Conservation (phyloP, 2,113 vertebrate genomes). For the Daboia siamensis region DNA sequence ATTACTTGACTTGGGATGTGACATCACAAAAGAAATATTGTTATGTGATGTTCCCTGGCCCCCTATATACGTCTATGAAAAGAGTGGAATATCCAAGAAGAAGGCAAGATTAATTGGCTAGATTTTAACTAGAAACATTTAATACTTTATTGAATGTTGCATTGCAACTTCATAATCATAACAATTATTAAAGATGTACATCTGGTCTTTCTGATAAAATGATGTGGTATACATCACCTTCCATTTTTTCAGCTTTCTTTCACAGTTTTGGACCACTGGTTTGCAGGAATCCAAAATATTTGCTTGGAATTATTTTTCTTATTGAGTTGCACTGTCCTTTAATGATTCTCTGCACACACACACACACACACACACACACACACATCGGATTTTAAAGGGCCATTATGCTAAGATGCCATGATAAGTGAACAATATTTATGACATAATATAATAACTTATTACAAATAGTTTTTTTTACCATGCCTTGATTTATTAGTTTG, state of each 20-base stretch:
- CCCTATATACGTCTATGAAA: background rate
- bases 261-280: background rate
- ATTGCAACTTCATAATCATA: background rate
- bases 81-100: background rate
- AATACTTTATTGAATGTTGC: background rate
- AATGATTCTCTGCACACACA: background rate
- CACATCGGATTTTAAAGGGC: background rate
- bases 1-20: background rate
- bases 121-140: background rate
- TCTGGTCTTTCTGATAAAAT: background rate
- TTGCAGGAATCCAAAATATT: background rate
- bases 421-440: background rate
- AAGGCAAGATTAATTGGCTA: background rate
- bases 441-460: background rate
- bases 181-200: background rate
- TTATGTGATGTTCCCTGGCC: background rate
- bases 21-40: background rate
- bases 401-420: background rate
- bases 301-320: background rate
- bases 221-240: background rate
- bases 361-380: background rate
- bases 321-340: background rate
- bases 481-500: background rate
- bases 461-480: background rate
- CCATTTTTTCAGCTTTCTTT: background rate